Evolutionary conservation across 2,797 vertebrate genomes (phyloP).

Genomic region (Morelia viridis): DNA sequence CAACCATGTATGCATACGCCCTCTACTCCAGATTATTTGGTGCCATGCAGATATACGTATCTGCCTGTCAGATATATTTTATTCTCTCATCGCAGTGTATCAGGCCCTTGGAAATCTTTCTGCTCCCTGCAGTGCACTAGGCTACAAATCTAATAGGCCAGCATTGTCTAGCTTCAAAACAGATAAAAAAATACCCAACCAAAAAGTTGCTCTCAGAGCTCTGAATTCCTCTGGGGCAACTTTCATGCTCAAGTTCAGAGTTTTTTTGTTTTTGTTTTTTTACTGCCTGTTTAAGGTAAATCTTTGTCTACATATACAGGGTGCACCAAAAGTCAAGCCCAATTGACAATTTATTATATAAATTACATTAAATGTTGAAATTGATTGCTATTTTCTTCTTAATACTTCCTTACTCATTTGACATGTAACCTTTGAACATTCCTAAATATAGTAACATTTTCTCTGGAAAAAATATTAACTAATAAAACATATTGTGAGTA

Average conservation of each 20-base stretch:
- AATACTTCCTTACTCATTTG: background rate
- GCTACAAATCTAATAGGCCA: background rate
- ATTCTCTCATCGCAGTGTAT: background rate
- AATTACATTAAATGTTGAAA: background rate
- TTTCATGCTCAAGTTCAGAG: background rate
- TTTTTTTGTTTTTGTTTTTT: background rate
- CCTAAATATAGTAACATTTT: background rate
- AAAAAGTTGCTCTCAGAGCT: background rate
- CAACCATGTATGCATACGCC: background rate
- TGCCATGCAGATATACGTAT: background rate
- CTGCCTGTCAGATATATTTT: background rate
- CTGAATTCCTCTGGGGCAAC: background rate
- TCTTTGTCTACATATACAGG: background rate
- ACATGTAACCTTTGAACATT: background rate
- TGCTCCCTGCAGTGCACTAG: background rate
- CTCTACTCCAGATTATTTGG: background rate
- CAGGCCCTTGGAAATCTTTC: background rate
- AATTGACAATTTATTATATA: background rate
- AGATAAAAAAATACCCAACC: background rate
- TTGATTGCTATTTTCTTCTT: background rate
- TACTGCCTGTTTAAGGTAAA: background rate
- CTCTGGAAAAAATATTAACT: background rate
- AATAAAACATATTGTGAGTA: background rate
- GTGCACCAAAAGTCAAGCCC: background rate
- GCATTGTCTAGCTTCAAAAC: background rate